Evolutionary conservation across 2,888 invertebrate genomes (phyloP).

Genomic region (Drosophila leonis): DNA sequence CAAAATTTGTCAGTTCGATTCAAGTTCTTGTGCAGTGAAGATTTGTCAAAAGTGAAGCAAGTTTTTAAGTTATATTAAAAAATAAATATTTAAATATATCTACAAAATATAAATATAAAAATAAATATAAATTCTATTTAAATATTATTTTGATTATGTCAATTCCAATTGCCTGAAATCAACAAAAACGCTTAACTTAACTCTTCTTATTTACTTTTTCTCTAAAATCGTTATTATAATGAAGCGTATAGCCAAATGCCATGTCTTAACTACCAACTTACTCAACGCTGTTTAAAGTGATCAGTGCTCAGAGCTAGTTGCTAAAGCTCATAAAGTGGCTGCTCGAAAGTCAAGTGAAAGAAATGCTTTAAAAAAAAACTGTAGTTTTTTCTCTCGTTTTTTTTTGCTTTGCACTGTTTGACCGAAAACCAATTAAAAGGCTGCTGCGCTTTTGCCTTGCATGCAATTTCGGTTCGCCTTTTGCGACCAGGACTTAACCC

Average conservation of each 20-base stretch:
- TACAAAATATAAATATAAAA: neutral
- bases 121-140: neutral
- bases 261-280: neutral
- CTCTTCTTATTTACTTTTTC: neutral
- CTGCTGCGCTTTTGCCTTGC: slow-evolving; percentile 48
- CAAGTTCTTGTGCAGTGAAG: neutral
- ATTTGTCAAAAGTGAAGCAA: neutral
- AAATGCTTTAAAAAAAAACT: slow-evolving; percentile 34
- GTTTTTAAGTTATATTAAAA: neutral
- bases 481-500: slow-evolving; percentile 25
- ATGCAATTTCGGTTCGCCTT: slow-evolving; percentile 56
- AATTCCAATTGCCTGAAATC: no score
- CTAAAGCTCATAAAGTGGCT: neutral
- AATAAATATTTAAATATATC: neutral
- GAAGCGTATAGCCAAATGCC: neutral
- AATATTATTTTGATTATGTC: neutral
- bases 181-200: neutral
- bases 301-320: neutral
- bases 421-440: slow-evolving; percentile 67
- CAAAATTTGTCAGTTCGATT: neutral
- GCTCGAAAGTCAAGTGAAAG: slow-evolving; percentile 34
- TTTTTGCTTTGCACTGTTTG: slow-evolving; percentile 31
- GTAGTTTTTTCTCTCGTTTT: neutral
- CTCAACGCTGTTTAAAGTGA: neutral
- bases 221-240: neutral